Evolutionary conservation across 2,797 vertebrate genomes (phyloP).

Genomic region (Alexandromys oeconomus): DNA sequence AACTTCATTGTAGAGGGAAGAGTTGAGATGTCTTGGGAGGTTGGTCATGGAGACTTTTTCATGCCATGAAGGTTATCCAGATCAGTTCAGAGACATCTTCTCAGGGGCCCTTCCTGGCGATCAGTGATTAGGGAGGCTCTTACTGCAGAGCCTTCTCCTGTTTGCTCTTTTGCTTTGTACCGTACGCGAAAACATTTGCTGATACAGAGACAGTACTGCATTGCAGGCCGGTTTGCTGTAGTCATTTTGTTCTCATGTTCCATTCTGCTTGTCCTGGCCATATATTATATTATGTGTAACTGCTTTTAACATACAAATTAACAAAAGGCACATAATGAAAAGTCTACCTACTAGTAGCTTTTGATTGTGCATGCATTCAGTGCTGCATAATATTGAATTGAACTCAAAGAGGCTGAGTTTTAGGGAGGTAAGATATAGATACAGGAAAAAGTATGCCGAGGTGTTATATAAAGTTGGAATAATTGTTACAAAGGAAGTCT

Average conservation of each 20-base stretch:
- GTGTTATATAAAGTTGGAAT: background rate
- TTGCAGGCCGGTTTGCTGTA: background rate
- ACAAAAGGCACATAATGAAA: background rate
- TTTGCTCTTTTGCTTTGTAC: background rate
- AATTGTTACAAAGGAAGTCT: constrained; percentile 4
- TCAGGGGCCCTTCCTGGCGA: background rate
- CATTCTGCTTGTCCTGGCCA: background rate
- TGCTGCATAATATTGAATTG: background rate
- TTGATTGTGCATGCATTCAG: background rate
- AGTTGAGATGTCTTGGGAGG: background rate
- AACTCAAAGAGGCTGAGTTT: constrained; percentile 14
- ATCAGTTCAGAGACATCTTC: background rate
- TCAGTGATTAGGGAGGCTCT: background rate
- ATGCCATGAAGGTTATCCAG: background rate
- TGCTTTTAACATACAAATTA: background rate
- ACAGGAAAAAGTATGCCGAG: background rate
- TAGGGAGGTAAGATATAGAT: background rate
- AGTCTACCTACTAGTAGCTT: background rate
- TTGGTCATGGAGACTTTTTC: background rate
- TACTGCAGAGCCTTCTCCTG: background rate
- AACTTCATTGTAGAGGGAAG: background rate
- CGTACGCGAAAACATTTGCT: background rate
- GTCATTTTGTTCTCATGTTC: background rate
- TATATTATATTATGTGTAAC: background rate
- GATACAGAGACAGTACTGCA: background rate